Conservation (phyloP, 2,888 invertebrate genomes). For the Dendrolimus houi region DNA sequence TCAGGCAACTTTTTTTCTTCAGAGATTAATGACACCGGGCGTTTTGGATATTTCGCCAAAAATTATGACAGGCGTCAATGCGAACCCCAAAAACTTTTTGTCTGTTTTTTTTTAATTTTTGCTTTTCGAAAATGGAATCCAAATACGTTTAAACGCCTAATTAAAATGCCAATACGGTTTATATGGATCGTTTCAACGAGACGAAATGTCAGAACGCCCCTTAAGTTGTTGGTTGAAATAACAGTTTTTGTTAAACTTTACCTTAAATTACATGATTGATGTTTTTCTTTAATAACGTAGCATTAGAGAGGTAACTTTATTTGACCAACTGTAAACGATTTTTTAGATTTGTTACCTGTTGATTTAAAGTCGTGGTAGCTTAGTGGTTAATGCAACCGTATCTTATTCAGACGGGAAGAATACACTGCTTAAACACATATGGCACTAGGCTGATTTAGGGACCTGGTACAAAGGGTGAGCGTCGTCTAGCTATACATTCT, state of each 20-base stretch:
- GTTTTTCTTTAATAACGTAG: conserved; percentile 13
- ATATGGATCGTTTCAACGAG: conserved; percentile 30
- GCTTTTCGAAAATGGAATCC: conserved; percentile 41
- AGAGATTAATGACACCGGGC: conserved; percentile 1
- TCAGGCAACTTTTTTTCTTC: conserved; percentile 11
- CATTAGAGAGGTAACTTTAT: conserved; percentile 9
- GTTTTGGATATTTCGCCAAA: conserved; percentile 6
- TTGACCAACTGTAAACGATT: not conserved
- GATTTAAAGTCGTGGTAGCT: too few species aligned
- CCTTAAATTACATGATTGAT: conserved; percentile 4
- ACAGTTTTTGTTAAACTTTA: conserved; percentile 34
- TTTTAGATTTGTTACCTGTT: too few species aligned
- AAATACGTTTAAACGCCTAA: conserved; percentile 52
- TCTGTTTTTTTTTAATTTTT: conserved; percentile 19
- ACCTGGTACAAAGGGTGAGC: too few species aligned
- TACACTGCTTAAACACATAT: too few species aligned
- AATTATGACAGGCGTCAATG: conserved; percentile 34
- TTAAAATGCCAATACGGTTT: conserved; percentile 51
- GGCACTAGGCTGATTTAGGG: too few species aligned
- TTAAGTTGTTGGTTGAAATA: conserved; percentile 44
- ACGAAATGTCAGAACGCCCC: conserved; percentile 40
- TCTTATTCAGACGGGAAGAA: too few species aligned
- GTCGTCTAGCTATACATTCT: too few species aligned
- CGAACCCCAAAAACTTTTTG: conserved; percentile 14
- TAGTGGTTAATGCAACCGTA: too few species aligned